Base-by-base conservation (phyloP, 30 jellyfish, hydroid and myxozoan species). In the Aurelia sp. region DNA sequence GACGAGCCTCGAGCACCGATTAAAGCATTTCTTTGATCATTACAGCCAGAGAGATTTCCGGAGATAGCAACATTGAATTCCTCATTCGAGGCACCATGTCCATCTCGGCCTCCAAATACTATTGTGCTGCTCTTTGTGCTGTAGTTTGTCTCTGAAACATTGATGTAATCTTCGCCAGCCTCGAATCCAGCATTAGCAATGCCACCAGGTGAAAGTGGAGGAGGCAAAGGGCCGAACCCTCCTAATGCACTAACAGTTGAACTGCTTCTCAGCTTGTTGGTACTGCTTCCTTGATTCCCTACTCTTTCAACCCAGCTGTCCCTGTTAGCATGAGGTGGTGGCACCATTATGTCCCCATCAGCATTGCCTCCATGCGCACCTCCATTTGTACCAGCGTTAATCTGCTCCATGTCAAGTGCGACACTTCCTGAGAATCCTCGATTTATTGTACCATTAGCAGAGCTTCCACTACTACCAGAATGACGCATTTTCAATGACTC, bases 401-500 rank as follows among this genome's bases (percentile, higher is more conserved):
- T 44, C 17, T 18, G 30, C 5, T 52, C 70, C 31, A 48, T 23
- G 4, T 51, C 70, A 10, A 57, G n/a, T 0, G 51, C 21, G 47
- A 19, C 30, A 41, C 70, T 44, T 58, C 59, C 76, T 13, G 76
- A 13, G 11, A 61, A 15, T 18, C 73, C 73, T 11, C 66, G 11
- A 63, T 40, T 76, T 0, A 51, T 53, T 11, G 21, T 13, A 21
- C 77, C 87, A 12, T 37, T 63, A 8, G 53, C 37, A 6, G 47
- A n/a, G 57, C 63, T 35, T 12, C 60, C 87, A 4, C 65, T 33
- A 60, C 79, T 62, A 69, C 44, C 64, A 21, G 44, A 59, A 6
- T 47, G 63, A 13, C 83, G 75, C 48, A 23, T 31, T 37, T 52
- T 80, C 48, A 82, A 72, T 27, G 91, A 55, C 23, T 82, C 85